Conservation (phyloP, 2,888 invertebrate genomes). For the Microplitis deprimator region DNA sequence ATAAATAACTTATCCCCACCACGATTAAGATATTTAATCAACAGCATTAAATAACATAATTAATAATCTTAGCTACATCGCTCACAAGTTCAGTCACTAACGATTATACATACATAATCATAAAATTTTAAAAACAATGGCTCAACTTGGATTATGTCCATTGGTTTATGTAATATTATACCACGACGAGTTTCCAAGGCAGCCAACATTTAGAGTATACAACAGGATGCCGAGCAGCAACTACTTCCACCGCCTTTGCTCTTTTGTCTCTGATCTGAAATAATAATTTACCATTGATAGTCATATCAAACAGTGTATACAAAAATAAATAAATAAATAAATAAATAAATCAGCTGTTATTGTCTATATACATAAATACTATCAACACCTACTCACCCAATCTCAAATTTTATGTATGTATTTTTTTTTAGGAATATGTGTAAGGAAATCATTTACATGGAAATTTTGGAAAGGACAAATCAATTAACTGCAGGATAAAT, state of each 20-base stretch:
- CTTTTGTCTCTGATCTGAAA: conserved; percentile 94
- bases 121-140: conserved; percentile 64
- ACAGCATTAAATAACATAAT: conserved; percentile 15
- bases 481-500: too few relatives aligned
- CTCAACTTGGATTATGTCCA: conserved; percentile 58
- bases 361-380: background rate
- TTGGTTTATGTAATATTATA: conserved; percentile 57
- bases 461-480: too few relatives aligned
- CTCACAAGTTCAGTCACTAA: conserved; percentile 66
- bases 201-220: conserved; percentile 85
- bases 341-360: background rate
- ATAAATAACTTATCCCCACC: conserved; percentile 10
- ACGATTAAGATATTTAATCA: background rate
- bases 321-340: conserved; percentile 22
- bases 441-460: too few relatives aligned
- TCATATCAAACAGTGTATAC: background rate
- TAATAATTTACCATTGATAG: conserved; percentile 49
- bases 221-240: conserved; percentile 94
- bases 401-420: too few relatives aligned
- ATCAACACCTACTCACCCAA: too few relatives aligned
- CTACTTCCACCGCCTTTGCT: conserved; percentile 95
- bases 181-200: conserved; percentile 61
- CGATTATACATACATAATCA: conserved; percentile 67
- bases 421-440: too few relatives aligned
- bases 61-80: conserved; percentile 52